Evolutionary conservation across 2,888 invertebrate genomes (phyloP).

Genomic region (Ormyrus pomaceus): DNA sequence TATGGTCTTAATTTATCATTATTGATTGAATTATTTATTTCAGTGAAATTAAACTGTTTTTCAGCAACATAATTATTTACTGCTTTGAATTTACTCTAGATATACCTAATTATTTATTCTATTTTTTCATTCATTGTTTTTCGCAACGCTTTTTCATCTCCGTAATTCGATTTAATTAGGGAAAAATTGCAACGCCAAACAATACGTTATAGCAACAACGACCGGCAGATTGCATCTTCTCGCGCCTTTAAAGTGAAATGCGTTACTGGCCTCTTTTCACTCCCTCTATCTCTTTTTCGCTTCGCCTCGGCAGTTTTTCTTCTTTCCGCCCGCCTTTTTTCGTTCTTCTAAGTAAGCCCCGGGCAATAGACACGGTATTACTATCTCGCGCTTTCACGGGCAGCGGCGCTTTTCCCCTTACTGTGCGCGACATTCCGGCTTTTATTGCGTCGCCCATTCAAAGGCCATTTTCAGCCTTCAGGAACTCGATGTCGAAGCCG

Average conservation of each 20-base stretch:
- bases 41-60: no score
- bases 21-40: no score
- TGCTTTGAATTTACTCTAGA: no score
- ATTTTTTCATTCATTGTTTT: not conserved
- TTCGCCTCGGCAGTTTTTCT: not conserved
- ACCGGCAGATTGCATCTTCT: conserved; percentile 1
- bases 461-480: conserved; percentile 24
- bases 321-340: conserved; percentile 2
- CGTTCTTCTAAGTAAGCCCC: conserved; percentile 32
- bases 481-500: not conserved
- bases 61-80: no score
- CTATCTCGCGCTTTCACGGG: conserved; percentile 27
- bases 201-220: not conserved
- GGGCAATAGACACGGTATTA: conserved; percentile 40
- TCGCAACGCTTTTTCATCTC: not conserved
- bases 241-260: conserved; percentile 29
- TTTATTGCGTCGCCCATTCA: conserved; percentile 36
- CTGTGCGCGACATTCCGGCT: conserved; percentile 11
- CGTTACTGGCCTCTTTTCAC: conserved; percentile 18
- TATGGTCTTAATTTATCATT: no score
- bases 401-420: not conserved
- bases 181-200: conserved; percentile 12
- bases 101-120: no score
- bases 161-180: conserved; percentile 36
- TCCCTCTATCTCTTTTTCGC: conserved; percentile 6